Evolutionary conservation across 2,797 vertebrate genomes (phyloP).

Genomic region (Halcyon badia): DNA sequence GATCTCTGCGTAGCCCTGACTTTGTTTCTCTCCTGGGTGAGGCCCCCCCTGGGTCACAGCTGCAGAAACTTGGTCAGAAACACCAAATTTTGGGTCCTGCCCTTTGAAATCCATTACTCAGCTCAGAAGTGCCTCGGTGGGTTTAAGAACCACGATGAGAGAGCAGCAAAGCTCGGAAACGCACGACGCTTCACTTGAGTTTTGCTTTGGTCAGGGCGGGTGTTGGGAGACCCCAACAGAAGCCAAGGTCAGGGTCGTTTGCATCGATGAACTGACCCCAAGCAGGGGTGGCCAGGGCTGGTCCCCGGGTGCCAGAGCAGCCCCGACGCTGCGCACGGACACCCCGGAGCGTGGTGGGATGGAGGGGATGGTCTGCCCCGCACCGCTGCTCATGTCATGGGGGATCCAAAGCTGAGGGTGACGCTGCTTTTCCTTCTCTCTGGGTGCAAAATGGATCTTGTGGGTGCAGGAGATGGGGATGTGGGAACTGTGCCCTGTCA

Average conservation of each 20-base stretch:
- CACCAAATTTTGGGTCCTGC: not conserved
- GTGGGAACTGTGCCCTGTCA: fast-evolving
- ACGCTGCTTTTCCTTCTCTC: not conserved
- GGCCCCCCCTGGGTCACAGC: not conserved
- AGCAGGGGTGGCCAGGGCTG: fast-evolving
- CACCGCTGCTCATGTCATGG: fast-evolving
- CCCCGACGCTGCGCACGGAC: fast-evolving
- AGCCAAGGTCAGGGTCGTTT: not conserved
- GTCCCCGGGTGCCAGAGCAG: not conserved
- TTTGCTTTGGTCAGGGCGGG: not conserved
- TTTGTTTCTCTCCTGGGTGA: fast-evolving
- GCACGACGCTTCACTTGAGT: not conserved
- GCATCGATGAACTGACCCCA: not conserved
- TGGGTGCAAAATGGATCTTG: not conserved
- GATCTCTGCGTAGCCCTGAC: not conserved
- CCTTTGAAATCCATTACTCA: not conserved
- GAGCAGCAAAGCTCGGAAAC: not conserved
- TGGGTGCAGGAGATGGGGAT: fast-evolving
- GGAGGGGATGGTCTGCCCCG: not conserved
- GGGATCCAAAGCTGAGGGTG: not conserved
- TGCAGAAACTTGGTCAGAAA: not conserved
- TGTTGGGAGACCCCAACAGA: not conserved
- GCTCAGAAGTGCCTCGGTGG: not conserved
- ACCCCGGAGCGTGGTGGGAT: not conserved
- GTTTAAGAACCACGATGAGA: not conserved